These are phyloP conservation scores for Oreochromis tanganicae DNA, from an alignment of 2,113 vertebrate genomes.

Conservation along the genomic window DNA sequence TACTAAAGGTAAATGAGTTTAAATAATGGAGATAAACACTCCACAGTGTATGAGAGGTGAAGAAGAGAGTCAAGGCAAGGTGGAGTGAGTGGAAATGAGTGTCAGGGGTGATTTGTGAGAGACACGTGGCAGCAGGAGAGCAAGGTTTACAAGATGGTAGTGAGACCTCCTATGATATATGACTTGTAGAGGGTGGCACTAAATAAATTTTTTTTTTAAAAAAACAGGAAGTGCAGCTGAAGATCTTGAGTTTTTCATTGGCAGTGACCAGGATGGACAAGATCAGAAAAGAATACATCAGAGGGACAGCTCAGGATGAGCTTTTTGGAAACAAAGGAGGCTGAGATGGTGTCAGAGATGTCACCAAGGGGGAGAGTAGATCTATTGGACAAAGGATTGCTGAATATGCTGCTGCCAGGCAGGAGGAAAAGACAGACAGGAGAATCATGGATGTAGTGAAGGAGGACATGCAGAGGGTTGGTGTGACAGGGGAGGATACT, in stretches of 20 bases:
- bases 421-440: background rate
- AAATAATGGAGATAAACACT: background rate
- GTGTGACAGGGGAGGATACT: background rate
- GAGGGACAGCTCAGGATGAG: background rate
- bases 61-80: background rate
- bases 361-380: background rate
- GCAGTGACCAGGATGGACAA: background rate
- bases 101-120: background rate
- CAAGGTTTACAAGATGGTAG: background rate
- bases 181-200: background rate
- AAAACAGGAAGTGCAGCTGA: background rate
- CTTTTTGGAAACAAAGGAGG: background rate
- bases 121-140: background rate
- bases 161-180: background rate
- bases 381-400: background rate
- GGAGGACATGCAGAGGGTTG: background rate
- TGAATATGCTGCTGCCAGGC: background rate
- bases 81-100: background rate
- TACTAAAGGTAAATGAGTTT: background rate
- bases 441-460: background rate
- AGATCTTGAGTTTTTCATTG: background rate
- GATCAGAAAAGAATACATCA: background rate
- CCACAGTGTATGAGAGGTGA: background rate
- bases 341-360: background rate
- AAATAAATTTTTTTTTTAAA: no score